Evolutionary conservation across 2,888 invertebrate genomes (phyloP), one percentile per base, ranked within the genome.

Genomic region (Laspeyria flexula): DNA sequence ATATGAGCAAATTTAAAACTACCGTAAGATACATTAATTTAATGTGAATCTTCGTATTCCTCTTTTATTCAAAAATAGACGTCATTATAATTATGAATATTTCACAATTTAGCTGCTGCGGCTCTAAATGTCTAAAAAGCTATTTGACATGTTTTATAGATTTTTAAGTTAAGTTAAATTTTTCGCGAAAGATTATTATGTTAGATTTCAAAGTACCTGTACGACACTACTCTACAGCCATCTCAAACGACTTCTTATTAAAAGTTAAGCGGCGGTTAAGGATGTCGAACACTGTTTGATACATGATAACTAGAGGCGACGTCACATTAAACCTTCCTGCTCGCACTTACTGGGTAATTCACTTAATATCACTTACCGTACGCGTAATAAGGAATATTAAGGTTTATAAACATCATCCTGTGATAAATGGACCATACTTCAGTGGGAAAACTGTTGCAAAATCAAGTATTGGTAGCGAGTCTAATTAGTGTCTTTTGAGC

Each of bases 261-360:
- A 85, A 87, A 85, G 75, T 66, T 81, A 83, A 85, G 77, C 82
- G 79, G 75, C 71, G 76, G 55, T 65, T 69, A 77, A 80, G 76
- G 76, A 79, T 71, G 83, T 81, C 85, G 73, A 81, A 75, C 77
- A 72, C 65, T 72, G 66, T 77, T 78, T 90, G 89, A 89, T 91
- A 77, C 87, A 90, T 86, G 83, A 85, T 90, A 88, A 88, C 90
- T 90, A 85, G 84, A 83, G 88, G 91, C 87, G 55, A 81, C 80
- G 73, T 77, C 77, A 78, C 69, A 81, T 85, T 86, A 86, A 84
- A 81, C 81, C 83, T 77, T 77, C 68, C 75, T 83, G 82, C 81
- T 78, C 76, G 77, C 80, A 77, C 83, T 81, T 72, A 75, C 77
- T 67, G 65, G 62, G 69, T 77, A 78, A 86, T 87, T 83, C 85